Conservation (phyloP, 1,140 invertebrate genomes). For the Teleopsis dalmanni region DNA sequence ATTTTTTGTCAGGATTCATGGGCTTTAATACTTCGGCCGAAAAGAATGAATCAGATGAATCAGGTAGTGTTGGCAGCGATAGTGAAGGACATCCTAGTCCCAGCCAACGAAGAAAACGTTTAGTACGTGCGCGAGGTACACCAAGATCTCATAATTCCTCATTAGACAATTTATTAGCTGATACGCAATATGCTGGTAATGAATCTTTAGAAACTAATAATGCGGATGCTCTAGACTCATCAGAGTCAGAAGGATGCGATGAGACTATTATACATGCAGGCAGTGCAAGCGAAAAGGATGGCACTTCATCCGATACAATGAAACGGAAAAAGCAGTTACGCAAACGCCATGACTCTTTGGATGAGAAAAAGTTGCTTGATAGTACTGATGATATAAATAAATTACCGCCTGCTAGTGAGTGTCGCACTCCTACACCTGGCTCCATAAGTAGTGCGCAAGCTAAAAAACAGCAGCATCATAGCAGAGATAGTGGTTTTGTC, state of each 20-base stretch:
- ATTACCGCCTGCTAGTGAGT: slow-evolving; percentile 47
- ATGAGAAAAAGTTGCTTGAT: slow-evolving; percentile 47
- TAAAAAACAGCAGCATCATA: slow-evolving; percentile 55
- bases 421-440: slow-evolving; percentile 49
- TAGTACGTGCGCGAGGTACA: slow-evolving; percentile 70
- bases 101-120: slow-evolving; percentile 69
- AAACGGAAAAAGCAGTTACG: slow-evolving; percentile 71
- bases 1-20: slow-evolving; percentile 79
- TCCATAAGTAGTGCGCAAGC: slow-evolving; percentile 23
- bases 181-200: slow-evolving; percentile 47
- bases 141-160: slow-evolving; percentile 72
- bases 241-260: slow-evolving; percentile 70
- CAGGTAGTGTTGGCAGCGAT: slow-evolving; percentile 73
- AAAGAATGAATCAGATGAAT: slow-evolving; percentile 70
- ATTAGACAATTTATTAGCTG: slow-evolving; percentile 60
- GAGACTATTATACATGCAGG: slow-evolving; percentile 56
- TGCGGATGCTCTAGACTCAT: slow-evolving; percentile 53
- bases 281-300: slow-evolving; percentile 50
- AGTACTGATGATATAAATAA: slow-evolving; percentile 22
- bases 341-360: slow-evolving; percentile 51
- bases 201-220: slow-evolving; percentile 46
- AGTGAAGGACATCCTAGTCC: slow-evolving; percentile 80
- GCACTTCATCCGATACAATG: slow-evolving; percentile 65
- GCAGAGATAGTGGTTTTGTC: slow-evolving; percentile 77
- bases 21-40: slow-evolving; percentile 61